Conservation (phyloP, 2,888 invertebrate species). For the Cephus rjabovi region DNA sequence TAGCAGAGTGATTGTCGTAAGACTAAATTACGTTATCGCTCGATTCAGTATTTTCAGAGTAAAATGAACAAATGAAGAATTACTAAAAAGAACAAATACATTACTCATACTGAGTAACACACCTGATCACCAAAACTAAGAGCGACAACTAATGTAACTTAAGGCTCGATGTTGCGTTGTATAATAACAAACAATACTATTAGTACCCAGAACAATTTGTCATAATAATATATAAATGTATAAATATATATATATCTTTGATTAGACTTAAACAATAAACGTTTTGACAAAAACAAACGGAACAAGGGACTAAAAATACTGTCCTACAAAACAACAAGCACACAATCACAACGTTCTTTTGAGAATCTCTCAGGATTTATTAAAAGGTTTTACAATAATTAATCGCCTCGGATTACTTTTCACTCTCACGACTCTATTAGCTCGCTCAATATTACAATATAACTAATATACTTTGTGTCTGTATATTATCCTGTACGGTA, state of each 20-base stretch:
- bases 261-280: conserved; percentile 40
- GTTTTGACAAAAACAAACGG: conserved; percentile 35
- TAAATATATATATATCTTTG: conserved; percentile 38
- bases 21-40: not conserved
- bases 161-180: conserved; percentile 28
- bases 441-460: conserved; percentile 47
- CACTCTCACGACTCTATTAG: conserved; percentile 14
- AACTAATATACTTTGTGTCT: conserved; percentile 42
- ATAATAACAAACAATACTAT: conserved; percentile 40
- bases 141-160: conserved; percentile 21
- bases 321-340: not conserved
- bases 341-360: conserved; percentile 20
- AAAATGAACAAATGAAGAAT: conserved; percentile 10
- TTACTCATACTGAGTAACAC: not conserved
- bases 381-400: conserved; percentile 55
- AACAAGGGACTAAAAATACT: conserved; percentile 19
- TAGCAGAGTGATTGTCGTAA: conserved; percentile 69
- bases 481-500: conserved; percentile 28
- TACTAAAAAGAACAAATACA: not conserved
- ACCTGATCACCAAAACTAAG: conserved; percentile 1
- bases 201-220: conserved; percentile 33
- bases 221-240: conserved; percentile 28
- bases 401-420: conserved; percentile 37
- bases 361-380: conserved; percentile 57
- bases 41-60: conserved; percentile 16